Conservation (phyloP, 2,888 invertebrate species). For the Xanthorhoe spadicearia region DNA sequence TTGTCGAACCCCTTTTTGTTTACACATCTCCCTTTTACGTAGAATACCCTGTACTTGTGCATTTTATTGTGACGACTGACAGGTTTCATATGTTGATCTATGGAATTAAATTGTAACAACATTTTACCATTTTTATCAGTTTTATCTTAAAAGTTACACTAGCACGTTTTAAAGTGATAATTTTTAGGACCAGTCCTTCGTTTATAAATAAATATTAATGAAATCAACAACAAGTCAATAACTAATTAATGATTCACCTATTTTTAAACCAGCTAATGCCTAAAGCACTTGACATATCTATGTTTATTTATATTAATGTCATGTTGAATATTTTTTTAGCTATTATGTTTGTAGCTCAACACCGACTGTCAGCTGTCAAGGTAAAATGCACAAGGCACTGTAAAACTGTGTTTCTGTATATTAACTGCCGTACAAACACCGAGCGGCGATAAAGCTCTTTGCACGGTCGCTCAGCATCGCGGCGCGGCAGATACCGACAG, state of each 20-base stretch:
- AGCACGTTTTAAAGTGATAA: no score
- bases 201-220: no score
- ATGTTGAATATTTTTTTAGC: background rate
- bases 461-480: slow-evolving; percentile 33
- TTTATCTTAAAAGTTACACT: no score
- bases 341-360: background rate
- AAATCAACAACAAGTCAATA: no score
- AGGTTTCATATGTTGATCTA: slow-evolving; percentile 23
- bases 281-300: no score
- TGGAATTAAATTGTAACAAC: background rate
- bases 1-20: background rate
- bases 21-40: slow-evolving; percentile 9
- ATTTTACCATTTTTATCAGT: no score
- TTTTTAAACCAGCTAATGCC: no score
- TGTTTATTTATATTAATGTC: no score
- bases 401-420: slow-evolving; percentile 20
- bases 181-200: no score
- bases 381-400: slow-evolving; percentile 18
- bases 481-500: slow-evolving; percentile 28
- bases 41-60: slow-evolving; percentile 14
- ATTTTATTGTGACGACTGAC: slow-evolving; percentile 6
- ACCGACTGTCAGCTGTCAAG: background rate
- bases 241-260: no score
- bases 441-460: slow-evolving; percentile 9
- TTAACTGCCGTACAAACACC: slow-evolving; percentile 18